Base-by-base conservation (phyloP, 2,113 vertebrate genomes). In the Apistogramma diplotaenia region DNA sequence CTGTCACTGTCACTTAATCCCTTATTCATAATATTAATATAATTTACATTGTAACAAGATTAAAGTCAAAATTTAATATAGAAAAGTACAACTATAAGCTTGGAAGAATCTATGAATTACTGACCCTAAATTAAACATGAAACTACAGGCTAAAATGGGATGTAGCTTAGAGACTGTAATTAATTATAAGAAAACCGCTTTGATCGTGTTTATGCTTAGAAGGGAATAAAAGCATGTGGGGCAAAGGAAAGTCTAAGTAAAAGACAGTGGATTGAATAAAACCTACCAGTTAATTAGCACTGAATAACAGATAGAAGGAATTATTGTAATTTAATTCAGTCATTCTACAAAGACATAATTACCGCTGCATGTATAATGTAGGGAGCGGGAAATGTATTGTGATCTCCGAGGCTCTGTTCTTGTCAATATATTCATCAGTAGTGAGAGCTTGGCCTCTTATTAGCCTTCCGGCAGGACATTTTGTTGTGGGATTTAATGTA, bases 311-410 rank as follows among this genome's bases (percentile, higher is more conserved):
- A 87, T 72, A 76, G 58, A 84, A 86, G 58, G 61, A 89, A 85
- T 87, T 86, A 88, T 86, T 88, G 67, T 83, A 86, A 93, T 91
- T 89, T 74, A 83, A 93, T 93, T 91, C 78, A 87, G 81, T 83
- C 72, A 65, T 71, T 89, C 59, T 79, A 73, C 78, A 87, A 92
- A 92, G 85, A 91, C 81, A 93, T 89, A 88, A 92, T 93, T 87
- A 90, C 70, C 0, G 2, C 65, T 65, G 78, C 83, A 83, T 91
- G 74, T 83, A 67, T 87, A 89, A 91, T 90, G 81, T 46, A 65
- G 82, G 82, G 74, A 76, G 73, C n/a, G 19, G 81, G 55, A 89
- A 83, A 87, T 15, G 56, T 82, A 83, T 85, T 84, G 87, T 88
- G 85, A 90, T 91, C 78, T 88, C 51, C 40, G n/a, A 76, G 74